Conservation (phyloP, 2,113 vertebrate species). For the Hyla sarda region DNA sequence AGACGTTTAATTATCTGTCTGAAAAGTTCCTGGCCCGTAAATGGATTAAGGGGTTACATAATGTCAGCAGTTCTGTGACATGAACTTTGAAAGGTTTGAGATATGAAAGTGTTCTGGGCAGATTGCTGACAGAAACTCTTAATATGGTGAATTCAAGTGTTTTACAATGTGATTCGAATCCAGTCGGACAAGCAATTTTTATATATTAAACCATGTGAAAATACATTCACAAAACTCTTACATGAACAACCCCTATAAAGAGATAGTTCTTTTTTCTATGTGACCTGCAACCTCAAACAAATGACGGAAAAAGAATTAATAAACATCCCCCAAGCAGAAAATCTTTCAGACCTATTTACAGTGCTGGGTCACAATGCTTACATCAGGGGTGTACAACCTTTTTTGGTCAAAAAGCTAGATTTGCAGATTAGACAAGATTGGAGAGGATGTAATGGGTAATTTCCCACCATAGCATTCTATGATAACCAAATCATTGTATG, state of each 20-base stretch:
- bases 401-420: background rate
- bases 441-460: background rate
- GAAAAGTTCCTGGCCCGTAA: slow-evolving; percentile 35
- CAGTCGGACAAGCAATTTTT: background rate
- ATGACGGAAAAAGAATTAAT: background rate
- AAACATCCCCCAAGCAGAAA: slow-evolving; percentile 9
- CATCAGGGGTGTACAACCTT: background rate
- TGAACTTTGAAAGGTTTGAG: slow-evolving; percentile 38
- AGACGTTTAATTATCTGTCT: slow-evolving; percentile 49
- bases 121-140: slow-evolving; percentile 29
- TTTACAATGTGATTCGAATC: slow-evolving; percentile 3
- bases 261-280: background rate
- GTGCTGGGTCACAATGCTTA: background rate
- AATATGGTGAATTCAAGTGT: background rate
- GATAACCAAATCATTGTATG: background rate
- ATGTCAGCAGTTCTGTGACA: slow-evolving; percentile 38
- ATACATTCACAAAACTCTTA: background rate
- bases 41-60: slow-evolving; percentile 46
- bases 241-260: background rate
- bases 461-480: background rate
- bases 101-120: slow-evolving; percentile 35
- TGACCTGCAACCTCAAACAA: background rate
- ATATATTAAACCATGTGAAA: slow-evolving; percentile 13
- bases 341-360: background rate
- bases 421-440: background rate